Base-by-base conservation (phyloP, 1,140 invertebrate species). In the Tetramorium parvispinum region DNA sequence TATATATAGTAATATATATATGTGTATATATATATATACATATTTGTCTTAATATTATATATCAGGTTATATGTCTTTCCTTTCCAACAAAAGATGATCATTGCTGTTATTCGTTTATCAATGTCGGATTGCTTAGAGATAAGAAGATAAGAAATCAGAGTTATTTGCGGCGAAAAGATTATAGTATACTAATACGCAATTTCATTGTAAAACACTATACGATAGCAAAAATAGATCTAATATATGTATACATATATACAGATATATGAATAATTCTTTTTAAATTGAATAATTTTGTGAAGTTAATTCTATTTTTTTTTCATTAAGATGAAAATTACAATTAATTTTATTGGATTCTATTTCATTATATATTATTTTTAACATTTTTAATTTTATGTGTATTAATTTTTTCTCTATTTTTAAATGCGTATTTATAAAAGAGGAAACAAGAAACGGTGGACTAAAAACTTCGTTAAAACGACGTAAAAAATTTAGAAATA, bases 121-220 rank as follows among this genome's bases (percentile, higher is more conserved):
- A 49, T 2, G 24, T 46, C 2, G 2, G 13, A 24, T 53, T 79
- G 7, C 18, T 79, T 18, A 32, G 11, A 66, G 77, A 79, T 79
- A 68, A 79, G 46, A 68, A 79, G 61, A 79, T 79, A 79, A 66
- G 27, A 37, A 61, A 40, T 43, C 16, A 7, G 53, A 61, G 37
- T 27, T 59, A 40, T 57, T 75, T 75, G 16, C 37, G 37, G 8
- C 8, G 73, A 11, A 43, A 78, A 78, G 55, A 77, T 76, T 16
- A 27, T 32, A 63, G 21, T 13, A 32, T n/a, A 61, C 6, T 27
- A 49, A 8, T 32, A 37, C 59, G n/a, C n/a, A 65, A 10, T 32
- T 66, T n/a, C n/a, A 21, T 66, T 77, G 40, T 46, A 63, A 77
- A 77, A 63, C 16, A 24, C 16, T 79, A 51, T 4, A 32, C 32